Conservation (phyloP, 2,888 invertebrate species). For the Aplocera efformata region DNA sequence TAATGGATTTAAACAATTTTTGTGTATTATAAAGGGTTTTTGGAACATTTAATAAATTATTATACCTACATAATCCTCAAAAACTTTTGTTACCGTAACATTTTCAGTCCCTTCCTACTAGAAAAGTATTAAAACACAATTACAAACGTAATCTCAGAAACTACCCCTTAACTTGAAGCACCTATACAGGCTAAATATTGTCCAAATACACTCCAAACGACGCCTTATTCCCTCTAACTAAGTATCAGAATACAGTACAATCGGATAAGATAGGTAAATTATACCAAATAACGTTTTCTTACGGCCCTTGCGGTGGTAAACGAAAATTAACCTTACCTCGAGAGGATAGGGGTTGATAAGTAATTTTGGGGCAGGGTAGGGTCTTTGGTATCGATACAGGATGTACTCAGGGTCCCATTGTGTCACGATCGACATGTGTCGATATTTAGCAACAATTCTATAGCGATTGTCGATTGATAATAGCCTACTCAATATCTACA, state of each 20-base stretch:
- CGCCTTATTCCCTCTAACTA: conserved; percentile 18
- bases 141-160: conserved; percentile 64
- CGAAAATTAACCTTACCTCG: conserved; percentile 34
- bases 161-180: conserved; percentile 66
- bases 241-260: conserved; percentile 11
- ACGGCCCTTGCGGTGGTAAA: not conserved
- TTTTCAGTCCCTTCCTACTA: conserved; percentile 40
- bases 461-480: conserved; percentile 32
- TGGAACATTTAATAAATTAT: no score
- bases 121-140: conserved; percentile 66
- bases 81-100: conserved; percentile 2
- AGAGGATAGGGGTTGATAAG: conserved; percentile 22
- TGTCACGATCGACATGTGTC: conserved; percentile 67
- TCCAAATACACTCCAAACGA: conserved; percentile 7
- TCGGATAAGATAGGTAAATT: conserved; percentile 13
- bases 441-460: conserved; percentile 52
- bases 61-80: not conserved
- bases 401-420: conserved; percentile 58
- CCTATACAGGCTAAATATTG: conserved; percentile 39
- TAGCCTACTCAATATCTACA: conserved; percentile 2
- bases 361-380: conserved; percentile 13
- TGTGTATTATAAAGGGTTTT: no score
- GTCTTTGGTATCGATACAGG: conserved; percentile 45
- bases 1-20: no score
- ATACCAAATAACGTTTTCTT: conserved; percentile 20